A percentile compares a stretch with the other conserved stretches of the same genome.
These are phyloP conservation scores for Microcebus tavaratra DNA, from an alignment of 2,113 vertebrate genomes.

Conservation along the genomic window DNA sequence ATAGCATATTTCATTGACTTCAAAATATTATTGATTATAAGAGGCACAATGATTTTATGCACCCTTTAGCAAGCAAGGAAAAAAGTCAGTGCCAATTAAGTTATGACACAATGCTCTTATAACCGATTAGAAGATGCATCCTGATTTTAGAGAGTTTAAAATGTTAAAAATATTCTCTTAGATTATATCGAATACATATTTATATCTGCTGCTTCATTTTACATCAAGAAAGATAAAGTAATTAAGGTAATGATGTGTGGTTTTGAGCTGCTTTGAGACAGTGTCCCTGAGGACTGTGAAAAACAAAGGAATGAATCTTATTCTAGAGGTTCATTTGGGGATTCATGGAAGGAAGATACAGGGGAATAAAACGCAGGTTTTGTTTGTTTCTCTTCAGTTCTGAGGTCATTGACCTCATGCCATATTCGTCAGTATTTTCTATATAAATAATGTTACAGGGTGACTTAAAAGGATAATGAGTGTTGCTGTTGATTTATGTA, in stretches of 20 bases:
- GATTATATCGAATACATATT: background rate
- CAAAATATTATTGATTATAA: background rate
- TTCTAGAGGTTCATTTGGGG: conserved; percentile 67
- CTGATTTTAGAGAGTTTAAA: conserved; percentile 40
- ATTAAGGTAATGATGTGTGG: conserved; percentile 79
- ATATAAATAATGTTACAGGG: background rate
- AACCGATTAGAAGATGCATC: conserved; percentile 4
- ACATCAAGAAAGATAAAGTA: conserved; percentile 64
- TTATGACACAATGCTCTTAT: background rate
- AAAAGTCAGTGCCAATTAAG: background rate
- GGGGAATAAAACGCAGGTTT: conserved; percentile 35
- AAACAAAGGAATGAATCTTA: conserved; percentile 77
- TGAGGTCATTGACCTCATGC: background rate
- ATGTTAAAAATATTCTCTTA: conserved; percentile 25
- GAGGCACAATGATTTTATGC: background rate
- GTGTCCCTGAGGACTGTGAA: conserved; percentile 76
- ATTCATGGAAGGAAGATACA: conserved; percentile 35
- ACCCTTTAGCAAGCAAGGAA: conserved; percentile 18
- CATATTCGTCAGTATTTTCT: background rate
- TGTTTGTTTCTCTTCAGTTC: background rate
- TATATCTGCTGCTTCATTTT: conserved; percentile 51
- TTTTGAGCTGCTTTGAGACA: conserved; percentile 72
- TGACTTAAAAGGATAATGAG: background rate
- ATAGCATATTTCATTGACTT: background rate
- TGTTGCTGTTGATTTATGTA: background rate